Evolutionary conservation across 2,888 invertebrate species (phyloP).

Genomic region (Pollenia griseotomentosa): DNA sequence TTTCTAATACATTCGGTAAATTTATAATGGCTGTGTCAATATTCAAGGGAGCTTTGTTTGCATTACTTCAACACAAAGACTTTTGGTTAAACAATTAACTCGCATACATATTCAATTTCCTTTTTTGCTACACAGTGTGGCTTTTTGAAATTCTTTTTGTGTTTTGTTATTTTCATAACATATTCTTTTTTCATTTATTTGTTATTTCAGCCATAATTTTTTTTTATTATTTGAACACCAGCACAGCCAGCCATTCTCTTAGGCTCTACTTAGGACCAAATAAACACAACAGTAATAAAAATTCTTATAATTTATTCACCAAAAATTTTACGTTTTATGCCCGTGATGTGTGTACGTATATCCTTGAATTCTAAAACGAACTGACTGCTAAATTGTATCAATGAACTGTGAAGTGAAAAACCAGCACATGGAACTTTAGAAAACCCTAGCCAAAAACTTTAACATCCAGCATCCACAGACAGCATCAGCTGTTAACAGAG

Average conservation of each 20-base stretch:
- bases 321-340: constrained; percentile 22
- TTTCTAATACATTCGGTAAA: too few species aligned
- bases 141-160: neutral
- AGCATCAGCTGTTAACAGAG: constrained; percentile 41
- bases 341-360: constrained; percentile 65
- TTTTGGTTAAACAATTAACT: too few species aligned
- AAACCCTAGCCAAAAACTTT: constrained; percentile 23
- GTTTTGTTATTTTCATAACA: neutral
- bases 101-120: neutral
- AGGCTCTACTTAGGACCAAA: neutral
- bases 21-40: too few species aligned
- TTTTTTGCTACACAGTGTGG: neutral
- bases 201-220: constrained; percentile 5
- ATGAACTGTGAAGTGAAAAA: constrained; percentile 50
- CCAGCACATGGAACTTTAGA: neutral
- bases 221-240: constrained; percentile 11
- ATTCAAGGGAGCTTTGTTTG: too few species aligned
- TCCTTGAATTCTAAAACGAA: constrained; percentile 70
- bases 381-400: constrained; percentile 58
- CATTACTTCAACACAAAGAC: too few species aligned
- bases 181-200: constrained; percentile 23
- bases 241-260: neutral
- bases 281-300: neutral
- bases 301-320: constrained; percentile 30
- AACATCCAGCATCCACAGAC: constrained; percentile 59